Evolutionary conservation across 2,888 invertebrate species (phyloP).

Genomic region (Lagria hirta): DNA sequence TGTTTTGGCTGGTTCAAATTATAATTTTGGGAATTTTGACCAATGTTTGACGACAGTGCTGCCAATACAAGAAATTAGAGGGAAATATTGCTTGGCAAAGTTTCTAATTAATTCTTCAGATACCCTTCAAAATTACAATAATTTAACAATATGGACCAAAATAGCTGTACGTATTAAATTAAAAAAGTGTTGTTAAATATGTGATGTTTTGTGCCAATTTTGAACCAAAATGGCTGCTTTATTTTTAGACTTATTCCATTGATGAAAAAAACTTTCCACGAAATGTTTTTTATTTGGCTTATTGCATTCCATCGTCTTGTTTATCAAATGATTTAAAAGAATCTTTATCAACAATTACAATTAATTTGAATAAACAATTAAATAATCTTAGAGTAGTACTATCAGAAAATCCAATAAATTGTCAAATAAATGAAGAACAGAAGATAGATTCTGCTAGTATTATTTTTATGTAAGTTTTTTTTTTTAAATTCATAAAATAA

Average conservation of each 20-base stretch:
- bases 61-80: constrained; percentile 50
- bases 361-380: constrained; percentile 24
- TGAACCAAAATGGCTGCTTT: too few species aligned
- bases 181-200: background rate
- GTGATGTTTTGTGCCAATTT: background rate
- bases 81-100: constrained; percentile 67
- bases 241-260: constrained; percentile 27
- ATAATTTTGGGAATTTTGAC: constrained; percentile 72
- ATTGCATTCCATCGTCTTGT: constrained; percentile 63
- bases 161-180: constrained; percentile 30
- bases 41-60: constrained; percentile 59
- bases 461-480: constrained; percentile 27
- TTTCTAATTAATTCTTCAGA: constrained; percentile 49
- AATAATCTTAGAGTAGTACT: constrained; percentile 28
- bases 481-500: too few species aligned
- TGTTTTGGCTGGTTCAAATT: constrained; percentile 64
- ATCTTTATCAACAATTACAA: constrained; percentile 32
- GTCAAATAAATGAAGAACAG: constrained; percentile 22
- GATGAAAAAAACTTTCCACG: constrained; percentile 28
- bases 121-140: too few species aligned
- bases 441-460: constrained; percentile 23
- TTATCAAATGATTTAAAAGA: constrained; percentile 56
- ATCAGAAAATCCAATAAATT: constrained; percentile 26
- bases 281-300: constrained; percentile 59
- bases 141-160: background rate